Evolutionary conservation across 2,113 vertebrate species (phyloP), one percentile per base, ranked within the genome.

Genomic region (Notothenia coriiceps): DNA sequence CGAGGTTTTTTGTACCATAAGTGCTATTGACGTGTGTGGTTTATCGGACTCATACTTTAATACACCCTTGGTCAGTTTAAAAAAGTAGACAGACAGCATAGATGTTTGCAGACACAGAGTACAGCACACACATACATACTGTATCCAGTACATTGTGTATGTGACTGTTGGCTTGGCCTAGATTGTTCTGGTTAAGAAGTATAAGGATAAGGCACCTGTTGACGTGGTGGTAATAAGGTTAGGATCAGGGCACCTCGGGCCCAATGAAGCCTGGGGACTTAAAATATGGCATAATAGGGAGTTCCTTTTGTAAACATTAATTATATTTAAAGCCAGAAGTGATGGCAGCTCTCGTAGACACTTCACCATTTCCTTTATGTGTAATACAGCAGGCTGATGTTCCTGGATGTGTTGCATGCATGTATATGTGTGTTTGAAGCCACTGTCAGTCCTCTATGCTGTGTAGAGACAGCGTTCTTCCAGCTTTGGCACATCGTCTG

Each of bases 391-490:
- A 59, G 35, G 13, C 44, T 60, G 52, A 62, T 79, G 72, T 61
- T 43, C 44, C 56, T 33, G 35, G 6, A 47, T 62, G n/a, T 65
- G 43, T 51, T 40, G 52, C 57, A 18, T 49, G 20, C 43, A 12
- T 74, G 50, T 70, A 25, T 3, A 15, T 51, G 49, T 60, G 73
- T 78, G 25, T 62, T 65, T 57, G 13, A 62, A 63, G 65, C 22
- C 10, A 1, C 61, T 6, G 55, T 63, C 51, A 54, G 22, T 12
- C 61, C 59, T 64, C 22, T 25, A 69, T 69, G n/a, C 60, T 64
- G 51, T 14, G 51, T 29, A 79, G 66, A 56, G 43, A 40, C 61
- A 70, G 84, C 79, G 88, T 90, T 88, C 68, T 63, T 90, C 75
- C 80, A 75, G 62, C 77, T 67, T 79, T 52, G 74, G 64, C 64